Conservation (phyloP, 2,888 invertebrate genomes). For the Zeuzera pyrina region DNA sequence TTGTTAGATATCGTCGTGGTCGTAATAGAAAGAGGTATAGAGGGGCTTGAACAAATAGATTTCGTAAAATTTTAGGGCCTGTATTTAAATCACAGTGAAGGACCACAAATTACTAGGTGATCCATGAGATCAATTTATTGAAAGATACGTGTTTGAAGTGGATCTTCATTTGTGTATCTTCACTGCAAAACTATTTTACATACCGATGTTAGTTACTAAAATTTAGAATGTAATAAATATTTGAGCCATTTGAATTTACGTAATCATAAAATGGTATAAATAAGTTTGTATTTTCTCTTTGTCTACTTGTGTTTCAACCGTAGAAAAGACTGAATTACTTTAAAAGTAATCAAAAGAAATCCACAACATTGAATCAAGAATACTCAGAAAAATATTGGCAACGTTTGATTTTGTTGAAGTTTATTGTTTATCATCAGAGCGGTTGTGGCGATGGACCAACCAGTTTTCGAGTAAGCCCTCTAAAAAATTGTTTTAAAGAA, state of each 20-base stretch:
- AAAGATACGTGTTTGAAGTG: slow-evolving; percentile 17
- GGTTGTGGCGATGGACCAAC: slow-evolving; percentile 61
- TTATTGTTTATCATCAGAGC: slow-evolving; percentile 37
- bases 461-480: slow-evolving; percentile 38
- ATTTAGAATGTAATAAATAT: slow-evolving; percentile 46
- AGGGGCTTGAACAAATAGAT: too few relatives aligned
- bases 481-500: slow-evolving; percentile 46
- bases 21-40: too few relatives aligned
- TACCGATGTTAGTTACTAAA: slow-evolving; percentile 66
- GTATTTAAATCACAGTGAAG: too few relatives aligned
- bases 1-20: too few relatives aligned
- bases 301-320: slow-evolving; percentile 52
- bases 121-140: too few relatives aligned
- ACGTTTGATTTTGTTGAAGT: slow-evolving; percentile 35
- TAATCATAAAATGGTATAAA: slow-evolving; percentile 33
- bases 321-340: slow-evolving; percentile 65
- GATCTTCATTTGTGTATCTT: slow-evolving; percentile 36
- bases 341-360: slow-evolving; percentile 31
- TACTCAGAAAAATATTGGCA: slow-evolving; percentile 60
- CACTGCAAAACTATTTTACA: slow-evolving; percentile 62
- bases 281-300: slow-evolving; percentile 36
- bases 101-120: too few relatives aligned
- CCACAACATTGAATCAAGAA: slow-evolving; percentile 53
- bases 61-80: too few relatives aligned
- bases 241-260: slow-evolving; percentile 55